A percentile compares a stretch with the other conserved stretches of the same genome.
phyloP scores from a whole-genome alignment of 2,888 invertebrate species.

The Dinocampus coccinellae region DNA sequence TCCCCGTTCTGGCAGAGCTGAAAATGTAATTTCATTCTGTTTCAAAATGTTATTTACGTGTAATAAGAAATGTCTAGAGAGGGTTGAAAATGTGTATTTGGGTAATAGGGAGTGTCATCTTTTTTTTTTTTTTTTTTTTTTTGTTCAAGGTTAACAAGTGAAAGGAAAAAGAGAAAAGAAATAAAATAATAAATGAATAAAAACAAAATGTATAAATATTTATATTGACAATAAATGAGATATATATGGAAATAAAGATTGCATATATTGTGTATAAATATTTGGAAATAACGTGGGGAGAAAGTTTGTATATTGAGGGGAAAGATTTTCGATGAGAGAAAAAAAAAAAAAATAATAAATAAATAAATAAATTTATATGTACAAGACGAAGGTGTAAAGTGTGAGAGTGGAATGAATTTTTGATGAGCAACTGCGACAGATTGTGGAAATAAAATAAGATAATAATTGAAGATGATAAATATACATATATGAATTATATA shows the following conservation, averaged over 20 bases:
- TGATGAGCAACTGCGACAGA: slow-evolving; percentile 30
- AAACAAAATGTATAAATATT: too few species aligned
- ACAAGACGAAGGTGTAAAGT: background rate
- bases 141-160: too few species aligned
- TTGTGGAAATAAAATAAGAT: background rate
- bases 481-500: background rate
- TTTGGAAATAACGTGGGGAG: background rate
- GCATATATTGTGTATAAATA: slow-evolving; percentile 8
- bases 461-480: background rate
- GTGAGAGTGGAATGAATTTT: slow-evolving; percentile 32
- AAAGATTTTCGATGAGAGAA: background rate
- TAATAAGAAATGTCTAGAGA: slow-evolving; percentile 35
- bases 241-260: too few species aligned
- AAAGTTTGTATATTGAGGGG: background rate
- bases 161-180: too few species aligned
- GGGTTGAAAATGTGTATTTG: background rate
- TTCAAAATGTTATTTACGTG: slow-evolving; percentile 39
- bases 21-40: slow-evolving; percentile 35
- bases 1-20: slow-evolving; percentile 69
- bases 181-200: too few species aligned
- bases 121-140: too few species aligned
- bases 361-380: too few species aligned
- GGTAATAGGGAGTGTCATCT: too few species aligned
- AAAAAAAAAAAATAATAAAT: too few species aligned
- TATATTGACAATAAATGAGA: too few species aligned